Base-by-base conservation (phyloP, 2,888 invertebrate genomes). In the Tanytarsus gracilentus region DNA sequence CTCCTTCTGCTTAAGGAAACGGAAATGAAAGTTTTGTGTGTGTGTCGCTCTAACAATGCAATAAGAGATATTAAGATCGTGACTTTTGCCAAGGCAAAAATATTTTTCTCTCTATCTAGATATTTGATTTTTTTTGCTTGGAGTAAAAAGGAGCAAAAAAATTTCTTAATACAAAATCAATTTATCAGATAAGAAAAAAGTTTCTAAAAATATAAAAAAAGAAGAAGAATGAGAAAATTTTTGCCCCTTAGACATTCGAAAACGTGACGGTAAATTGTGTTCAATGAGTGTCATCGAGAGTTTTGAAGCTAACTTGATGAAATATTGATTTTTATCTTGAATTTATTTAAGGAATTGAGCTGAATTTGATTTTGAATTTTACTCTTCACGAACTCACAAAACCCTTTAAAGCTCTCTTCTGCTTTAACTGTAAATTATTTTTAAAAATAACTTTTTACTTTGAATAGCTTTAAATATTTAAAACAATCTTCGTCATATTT, bases 11-110 rank as follows among this genome's bases (percentile, higher is more conserved):
- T 55, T 39, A 33, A 39, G 40, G 40, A 55, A 39, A 39, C 39
- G 55, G 55, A 55, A 55, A 55, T 55, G 26, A 55, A 55, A 55
- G 39, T 23, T 25, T 36, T 36, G 36, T n/a, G 16, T 36, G 36
- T 2, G 16, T 36, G 36, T 36, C 16, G 18, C 44, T 18, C 44
- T 44, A 44, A 44, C 53, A 55, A 39, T 55, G 55, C 40, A 55
- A 55, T 55, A 55, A 55, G 55, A 55, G 39, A 55, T 55, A 55
- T 55, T 55, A 40, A 14, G 39, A 40, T 55, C 55, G 55, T 55
- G 55, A 55, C 18, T 51, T 30, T 51, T 51, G 23, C 16, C 11
- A 16, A 49, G n/a, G 16, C 49, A 49, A 49, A 49, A 49, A 49
- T 11, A 25, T 49, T n/a, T 49, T 2, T 27, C 44, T 11, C 21